Percentiles rank a stretch among this genome's conserved stretches.
These are phyloP conservation scores for Limonius californicus DNA, from an alignment of 1,140 invertebrate species.

Conservation along the genomic window DNA sequence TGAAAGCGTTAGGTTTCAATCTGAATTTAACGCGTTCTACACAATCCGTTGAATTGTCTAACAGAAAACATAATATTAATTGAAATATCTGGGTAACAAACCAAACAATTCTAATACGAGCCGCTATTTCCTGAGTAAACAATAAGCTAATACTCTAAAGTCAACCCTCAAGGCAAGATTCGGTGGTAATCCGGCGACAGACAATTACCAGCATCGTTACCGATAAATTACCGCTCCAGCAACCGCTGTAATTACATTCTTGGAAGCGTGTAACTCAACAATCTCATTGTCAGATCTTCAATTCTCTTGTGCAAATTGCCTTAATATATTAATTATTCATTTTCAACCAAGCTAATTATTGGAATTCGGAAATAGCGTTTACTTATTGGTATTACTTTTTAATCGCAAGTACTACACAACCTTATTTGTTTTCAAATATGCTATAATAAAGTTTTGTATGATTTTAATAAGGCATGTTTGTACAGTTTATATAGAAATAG, in stretches of 20 bases:
- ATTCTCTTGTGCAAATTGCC: conserved; percentile 8
- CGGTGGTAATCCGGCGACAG: conserved; percentile 24
- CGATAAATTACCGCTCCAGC: conserved; percentile 34
- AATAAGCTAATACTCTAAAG: conserved; percentile 20
- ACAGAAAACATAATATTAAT: not conserved
- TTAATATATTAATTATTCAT: conserved; percentile 17
- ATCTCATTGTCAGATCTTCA: conserved; percentile 17
- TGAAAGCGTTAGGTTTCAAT: too few relatives aligned
- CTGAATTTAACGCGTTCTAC: too few relatives aligned
- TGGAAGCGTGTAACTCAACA: conserved; percentile 20
- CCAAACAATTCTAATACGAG: conserved; percentile 11
- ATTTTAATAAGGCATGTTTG: too few relatives aligned
- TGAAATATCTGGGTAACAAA: conserved; percentile 10
- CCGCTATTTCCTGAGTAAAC: conserved; percentile 29
- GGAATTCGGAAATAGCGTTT: not conserved
- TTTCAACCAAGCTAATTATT: conserved; percentile 8
- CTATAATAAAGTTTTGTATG: too few relatives aligned
- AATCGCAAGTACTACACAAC: not conserved
- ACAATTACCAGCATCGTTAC: conserved; percentile 35
- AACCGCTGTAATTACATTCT: conserved; percentile 30
- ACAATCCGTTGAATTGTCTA: too few relatives aligned
- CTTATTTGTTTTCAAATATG: too few relatives aligned
- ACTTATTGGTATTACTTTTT: not conserved
- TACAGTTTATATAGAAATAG: too few relatives aligned
- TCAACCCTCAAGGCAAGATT: conserved; percentile 17